phyloP scores from a whole-genome alignment of 2,113 vertebrate species.

The Melanerpes aurifrons region DNA sequence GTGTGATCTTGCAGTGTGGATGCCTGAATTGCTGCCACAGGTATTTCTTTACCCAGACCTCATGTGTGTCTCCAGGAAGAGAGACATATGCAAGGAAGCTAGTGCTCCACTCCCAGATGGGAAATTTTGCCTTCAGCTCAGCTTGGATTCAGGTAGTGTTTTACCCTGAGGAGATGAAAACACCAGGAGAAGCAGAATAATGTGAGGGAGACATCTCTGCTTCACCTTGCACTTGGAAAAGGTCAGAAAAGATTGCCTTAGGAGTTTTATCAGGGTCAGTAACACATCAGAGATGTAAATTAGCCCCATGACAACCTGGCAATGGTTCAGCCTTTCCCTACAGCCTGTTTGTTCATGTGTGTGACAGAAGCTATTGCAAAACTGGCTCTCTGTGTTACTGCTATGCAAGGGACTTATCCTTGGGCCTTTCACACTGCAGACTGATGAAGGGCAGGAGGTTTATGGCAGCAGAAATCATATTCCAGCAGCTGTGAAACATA shows the following conservation, averaged over 20 bases:
- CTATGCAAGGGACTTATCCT: not conserved
- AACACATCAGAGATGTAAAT: not conserved
- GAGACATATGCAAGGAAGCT: not conserved
- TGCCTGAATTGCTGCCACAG: not conserved
- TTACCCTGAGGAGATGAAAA: not conserved
- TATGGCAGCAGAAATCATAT: not conserved
- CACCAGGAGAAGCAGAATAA: not conserved
- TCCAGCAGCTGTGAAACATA: not conserved
- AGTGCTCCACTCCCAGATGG: not conserved
- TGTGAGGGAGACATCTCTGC: not conserved
- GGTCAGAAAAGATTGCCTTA: not conserved
- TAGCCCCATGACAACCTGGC: not conserved
- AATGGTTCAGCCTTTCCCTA: not conserved
- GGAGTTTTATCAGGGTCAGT: slow-evolving; percentile 2
- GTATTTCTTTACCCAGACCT: not conserved
- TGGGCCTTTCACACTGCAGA: not conserved
- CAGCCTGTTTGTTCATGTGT: not conserved
- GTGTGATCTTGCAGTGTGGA: not conserved
- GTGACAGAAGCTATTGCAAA: not conserved
- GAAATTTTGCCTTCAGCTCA: not conserved
- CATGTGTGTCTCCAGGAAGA: not conserved
- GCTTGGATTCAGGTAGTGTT: not conserved
- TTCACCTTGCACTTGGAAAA: slow-evolving; percentile 25
- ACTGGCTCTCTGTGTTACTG: not conserved
- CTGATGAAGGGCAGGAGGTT: not conserved